phyloP scores from a whole-genome alignment of 2,113 vertebrate species.

The Aegotheles bennettii region DNA sequence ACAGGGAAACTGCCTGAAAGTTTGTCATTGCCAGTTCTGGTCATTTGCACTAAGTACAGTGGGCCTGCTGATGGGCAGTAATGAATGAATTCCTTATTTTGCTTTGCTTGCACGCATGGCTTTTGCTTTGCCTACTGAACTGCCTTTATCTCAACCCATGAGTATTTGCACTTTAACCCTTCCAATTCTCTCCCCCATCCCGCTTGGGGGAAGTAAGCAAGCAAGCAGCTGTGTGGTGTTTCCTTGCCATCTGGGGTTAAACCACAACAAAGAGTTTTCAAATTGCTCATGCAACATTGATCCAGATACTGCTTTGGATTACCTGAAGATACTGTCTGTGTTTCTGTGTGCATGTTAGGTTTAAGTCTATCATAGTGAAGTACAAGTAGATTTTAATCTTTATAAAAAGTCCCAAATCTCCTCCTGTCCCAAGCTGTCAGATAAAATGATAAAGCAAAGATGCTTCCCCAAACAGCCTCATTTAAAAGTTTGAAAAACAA shows the following conservation, averaged over 20 bases:
- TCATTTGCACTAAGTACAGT: not conserved
- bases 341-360: too few species aligned
- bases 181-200: not conserved
- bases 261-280: not conserved
- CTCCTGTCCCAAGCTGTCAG: not conserved
- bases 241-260: not conserved
- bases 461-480: not conserved
- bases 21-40: not conserved
- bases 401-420: not conserved
- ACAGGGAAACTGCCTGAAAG: not conserved
- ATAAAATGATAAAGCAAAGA: not conserved
- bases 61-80: fast-evolving
- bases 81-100: not conserved
- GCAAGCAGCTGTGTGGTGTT: not conserved
- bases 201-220: not conserved
- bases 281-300: not conserved
- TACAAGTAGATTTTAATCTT: not conserved
- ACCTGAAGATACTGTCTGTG: too few species aligned
- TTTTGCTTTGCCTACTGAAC: not conserved
- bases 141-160: not conserved
- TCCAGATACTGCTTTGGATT: not conserved
- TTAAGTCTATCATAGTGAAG: not conserved
- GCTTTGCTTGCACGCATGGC: fast-evolving
- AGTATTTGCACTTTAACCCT: not conserved
- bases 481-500: not conserved